Base-by-base conservation (phyloP, 1,140 invertebrate species). In the Propsilocerus akamusi region DNA sequence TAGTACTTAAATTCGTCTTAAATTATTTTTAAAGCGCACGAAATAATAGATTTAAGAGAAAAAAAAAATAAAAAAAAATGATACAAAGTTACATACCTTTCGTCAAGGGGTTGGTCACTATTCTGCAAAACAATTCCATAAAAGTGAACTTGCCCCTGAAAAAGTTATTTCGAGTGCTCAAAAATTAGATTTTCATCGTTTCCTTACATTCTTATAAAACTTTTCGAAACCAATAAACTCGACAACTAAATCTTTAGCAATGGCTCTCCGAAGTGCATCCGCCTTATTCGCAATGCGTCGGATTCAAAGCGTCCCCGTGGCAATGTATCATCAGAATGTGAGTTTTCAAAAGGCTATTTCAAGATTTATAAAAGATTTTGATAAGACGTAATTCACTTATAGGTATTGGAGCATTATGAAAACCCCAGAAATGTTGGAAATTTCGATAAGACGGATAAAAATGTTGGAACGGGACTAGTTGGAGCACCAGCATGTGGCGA, bases 391-490 rank as follows among this genome's bases (percentile, higher is more conserved):
- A 53, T 53, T 49, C 51, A 47, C 14, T 62, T 64, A 25, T 54
- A 97, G 86, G 94, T 98, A 7, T 82, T 99, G 56, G 96, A 99
- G 69, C 97, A 99, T 67, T 99, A 99, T 69, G 95, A 99, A 69
- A 99, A 99, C 71, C 97, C 97, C 4, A 76, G 95, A 53, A 99
- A 99, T 74, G 96, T 99, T 58, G 97, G 97, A 0, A 92, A 94
- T 0, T 62, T 99, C 51, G 90, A 99, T 62, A 99, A 99, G 65
- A 87, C 90, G 65, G 91, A 98, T 57, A 76, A 77, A 46, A 83
- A 75, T 57, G 94, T 99, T 41, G 97, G 97, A 4, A 99, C 96
- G 24, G 97, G 97, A 0, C 71, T 99, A 12, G 97, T 99, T 23
- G 96, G 97, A 37, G 96, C 96, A 14, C 97, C 97, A 25, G 96